These are phyloP conservation scores for Brachypteracias leptosomus DNA, from an alignment of 2,113 vertebrate genomes.

Conservation along the genomic window DNA sequence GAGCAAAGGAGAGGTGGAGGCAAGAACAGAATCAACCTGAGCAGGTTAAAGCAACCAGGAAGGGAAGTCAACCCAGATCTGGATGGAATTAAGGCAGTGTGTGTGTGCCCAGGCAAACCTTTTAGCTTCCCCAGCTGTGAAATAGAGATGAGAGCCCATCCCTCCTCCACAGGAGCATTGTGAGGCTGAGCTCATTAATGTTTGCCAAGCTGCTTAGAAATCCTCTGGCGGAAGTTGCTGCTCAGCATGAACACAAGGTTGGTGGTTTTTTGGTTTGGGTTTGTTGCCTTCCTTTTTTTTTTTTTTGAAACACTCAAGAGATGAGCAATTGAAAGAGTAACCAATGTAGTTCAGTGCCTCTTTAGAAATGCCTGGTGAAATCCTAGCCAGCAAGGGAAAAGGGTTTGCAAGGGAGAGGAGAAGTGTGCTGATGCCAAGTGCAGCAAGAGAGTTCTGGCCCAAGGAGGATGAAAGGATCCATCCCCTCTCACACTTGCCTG, in stretches of 20 bases:
- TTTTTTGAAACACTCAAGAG: neutral
- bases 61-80: neutral
- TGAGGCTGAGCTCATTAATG: neutral
- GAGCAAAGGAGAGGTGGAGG: neutral
- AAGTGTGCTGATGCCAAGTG: neutral
- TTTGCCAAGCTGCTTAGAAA: neutral
- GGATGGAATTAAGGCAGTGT: neutral
- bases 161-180: neutral
- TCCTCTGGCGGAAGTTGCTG: neutral
- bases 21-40: neutral
- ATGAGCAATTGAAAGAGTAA: slow-evolving; percentile 34
- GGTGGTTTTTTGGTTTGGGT: neutral
- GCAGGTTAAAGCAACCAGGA: neutral
- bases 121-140: neutral
- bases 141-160: neutral
- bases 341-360: neutral
- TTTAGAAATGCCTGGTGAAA: slow-evolving; percentile 30
- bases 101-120: neutral
- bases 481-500: neutral
- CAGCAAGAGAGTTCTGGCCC: neutral
- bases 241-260: neutral
- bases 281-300: neutral
- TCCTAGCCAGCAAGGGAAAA: neutral
- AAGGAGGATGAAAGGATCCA: neutral
- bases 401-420: neutral